Percentiles rank a stretch among this genome's conserved stretches.
Evolutionary conservation across 2,888 invertebrate species (phyloP).

Genomic region (Hedychridium roseum): DNA sequence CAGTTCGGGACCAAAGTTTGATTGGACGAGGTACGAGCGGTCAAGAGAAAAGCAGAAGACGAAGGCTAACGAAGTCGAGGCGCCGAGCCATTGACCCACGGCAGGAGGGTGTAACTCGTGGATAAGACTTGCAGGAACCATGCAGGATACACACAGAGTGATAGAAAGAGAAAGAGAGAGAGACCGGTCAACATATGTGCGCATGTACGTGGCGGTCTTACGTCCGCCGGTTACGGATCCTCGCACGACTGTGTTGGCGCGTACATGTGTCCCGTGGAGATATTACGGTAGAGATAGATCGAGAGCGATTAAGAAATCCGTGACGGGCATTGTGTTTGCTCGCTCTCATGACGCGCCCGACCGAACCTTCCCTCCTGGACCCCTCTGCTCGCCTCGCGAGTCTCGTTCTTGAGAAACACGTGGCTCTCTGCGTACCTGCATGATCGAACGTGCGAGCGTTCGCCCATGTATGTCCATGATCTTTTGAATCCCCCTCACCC

Average conservation of each 20-base stretch:
- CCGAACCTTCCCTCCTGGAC: slow-evolving; percentile 1
- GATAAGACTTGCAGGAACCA: slow-evolving; percentile 27
- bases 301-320: slow-evolving; percentile 62
- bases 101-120: slow-evolving; percentile 43
- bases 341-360: slow-evolving; percentile 33
- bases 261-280: slow-evolving; percentile 33
- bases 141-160: slow-evolving; percentile 21
- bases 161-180: background rate
- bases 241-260: too few species aligned
- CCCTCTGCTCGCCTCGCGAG: background rate
- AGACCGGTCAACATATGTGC: slow-evolving; percentile 3
- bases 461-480: too few species aligned
- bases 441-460: too few species aligned
- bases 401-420: background rate
- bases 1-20: too few species aligned
- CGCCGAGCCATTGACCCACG: slow-evolving; percentile 51
- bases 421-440: too few species aligned
- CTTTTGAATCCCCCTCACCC: background rate
- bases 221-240: slow-evolving; percentile 1
- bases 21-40: too few species aligned
- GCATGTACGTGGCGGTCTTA: slow-evolving; percentile 7
- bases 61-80: slow-evolving; percentile 33
- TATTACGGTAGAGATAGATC: slow-evolving; percentile 55
- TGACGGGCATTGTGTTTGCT: slow-evolving; percentile 58
- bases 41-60: too few species aligned